These are phyloP conservation scores for Aleiodes leptofemur DNA, from an alignment of 2,888 invertebrate species.

Conservation along the genomic window DNA sequence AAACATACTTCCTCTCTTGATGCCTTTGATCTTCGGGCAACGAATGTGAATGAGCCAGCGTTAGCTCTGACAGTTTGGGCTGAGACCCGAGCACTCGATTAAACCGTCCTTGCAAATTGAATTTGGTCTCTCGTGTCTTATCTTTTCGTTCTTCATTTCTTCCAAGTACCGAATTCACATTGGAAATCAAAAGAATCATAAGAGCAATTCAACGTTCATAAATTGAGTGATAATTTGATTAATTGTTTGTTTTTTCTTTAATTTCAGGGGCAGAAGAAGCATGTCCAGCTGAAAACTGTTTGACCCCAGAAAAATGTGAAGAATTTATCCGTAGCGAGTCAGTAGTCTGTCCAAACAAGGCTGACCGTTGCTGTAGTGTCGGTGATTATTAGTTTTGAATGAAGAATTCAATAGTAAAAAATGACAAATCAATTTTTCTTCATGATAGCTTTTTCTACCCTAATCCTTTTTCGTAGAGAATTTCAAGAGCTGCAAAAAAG, in stretches of 20 bases:
- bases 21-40: conserved; percentile 29
- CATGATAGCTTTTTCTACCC: no score
- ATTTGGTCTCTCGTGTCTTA: not conserved
- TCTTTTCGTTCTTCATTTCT: not conserved
- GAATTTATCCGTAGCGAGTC: not conserved
- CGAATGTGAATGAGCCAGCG: conserved; percentile 11
- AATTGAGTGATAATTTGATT: no score
- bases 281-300: conserved; percentile 56
- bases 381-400: conserved; percentile 41
- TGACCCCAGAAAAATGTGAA: conserved; percentile 53
- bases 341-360: conserved; percentile 31
- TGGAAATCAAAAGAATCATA: not conserved
- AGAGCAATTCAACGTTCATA: no score
- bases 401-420: no score
- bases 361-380: conserved; percentile 49
- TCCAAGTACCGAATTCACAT: not conserved
- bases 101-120: conserved; percentile 4
- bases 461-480: no score
- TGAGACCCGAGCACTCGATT: not conserved
- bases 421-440: no score
- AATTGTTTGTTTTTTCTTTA: not conserved
- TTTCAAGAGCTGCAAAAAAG: no score
- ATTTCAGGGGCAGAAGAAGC: conserved; percentile 41
- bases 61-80: not conserved
- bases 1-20: conserved; percentile 8